Percentiles rank a stretch among this genome's conserved stretches.
phyloP scores from a whole-genome alignment of 2,888 invertebrate genomes.

The Pteria penguin region DNA sequence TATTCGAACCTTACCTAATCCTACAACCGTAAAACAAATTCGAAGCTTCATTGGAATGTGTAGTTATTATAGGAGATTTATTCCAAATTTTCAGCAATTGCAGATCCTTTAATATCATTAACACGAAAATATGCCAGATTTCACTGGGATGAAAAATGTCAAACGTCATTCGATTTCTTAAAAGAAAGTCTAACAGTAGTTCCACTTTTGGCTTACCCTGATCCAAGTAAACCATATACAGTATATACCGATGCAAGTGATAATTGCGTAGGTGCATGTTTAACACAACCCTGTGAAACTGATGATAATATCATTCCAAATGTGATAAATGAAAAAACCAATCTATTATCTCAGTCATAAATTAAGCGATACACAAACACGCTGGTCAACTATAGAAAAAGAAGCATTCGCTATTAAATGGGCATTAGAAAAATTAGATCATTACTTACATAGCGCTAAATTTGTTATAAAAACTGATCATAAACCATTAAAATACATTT shows the following conservation, averaged over 20 bases:
- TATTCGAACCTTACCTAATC: slow-evolving; percentile 1
- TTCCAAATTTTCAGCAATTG: neutral
- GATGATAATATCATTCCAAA: too few species aligned
- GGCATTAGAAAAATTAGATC: too few species aligned
- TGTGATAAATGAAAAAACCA: too few species aligned
- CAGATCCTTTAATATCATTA: neutral
- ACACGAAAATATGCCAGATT: slow-evolving; percentile 11
- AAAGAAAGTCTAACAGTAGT: slow-evolving; percentile 13
- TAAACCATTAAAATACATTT: too few species aligned
- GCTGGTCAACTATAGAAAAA: too few species aligned
- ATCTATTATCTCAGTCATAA: too few species aligned
- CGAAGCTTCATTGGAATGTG: neutral
- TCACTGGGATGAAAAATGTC: slow-evolving; percentile 13
- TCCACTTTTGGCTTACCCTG: slow-evolving; percentile 19
- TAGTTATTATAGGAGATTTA: neutral
- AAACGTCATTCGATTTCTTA: slow-evolving; percentile 12
- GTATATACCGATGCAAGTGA: slow-evolving; percentile 29
- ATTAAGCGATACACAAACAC: too few species aligned
- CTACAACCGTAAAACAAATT: slow-evolving; percentile 14
- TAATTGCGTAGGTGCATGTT: slow-evolving; percentile 2
- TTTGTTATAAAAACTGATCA: too few species aligned
- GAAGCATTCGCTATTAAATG: too few species aligned
- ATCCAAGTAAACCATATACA: slow-evolving; percentile 15
- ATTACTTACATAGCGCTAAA: too few species aligned
- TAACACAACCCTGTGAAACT: too few species aligned